Evolutionary conservation across 2,797 vertebrate species (phyloP).

Genomic region (Semotilus atromaculatus): DNA sequence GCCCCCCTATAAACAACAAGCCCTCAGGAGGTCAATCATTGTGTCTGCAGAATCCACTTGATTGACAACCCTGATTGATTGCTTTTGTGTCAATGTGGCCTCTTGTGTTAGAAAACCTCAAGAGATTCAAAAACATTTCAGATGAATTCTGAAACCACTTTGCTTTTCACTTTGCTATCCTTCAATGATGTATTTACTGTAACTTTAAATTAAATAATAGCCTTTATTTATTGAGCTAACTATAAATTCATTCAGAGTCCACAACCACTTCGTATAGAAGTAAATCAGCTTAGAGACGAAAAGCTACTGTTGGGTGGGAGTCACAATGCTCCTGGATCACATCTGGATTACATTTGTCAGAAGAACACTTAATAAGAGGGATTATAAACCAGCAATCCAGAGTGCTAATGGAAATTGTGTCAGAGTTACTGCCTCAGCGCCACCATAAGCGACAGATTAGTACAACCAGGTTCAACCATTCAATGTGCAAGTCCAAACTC

Average conservation of each 20-base stretch:
- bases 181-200: background rate
- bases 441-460: background rate
- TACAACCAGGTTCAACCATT: constrained; percentile 7
- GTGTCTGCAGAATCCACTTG: background rate
- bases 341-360: constrained; percentile 45
- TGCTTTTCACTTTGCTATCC: background rate
- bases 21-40: background rate
- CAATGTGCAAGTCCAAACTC: background rate
- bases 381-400: constrained; percentile 42
- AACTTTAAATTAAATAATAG: constrained; percentile 10
- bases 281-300: constrained; percentile 24
- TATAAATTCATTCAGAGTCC: constrained; percentile 4
- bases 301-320: background rate
- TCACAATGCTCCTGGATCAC: constrained; percentile 39
- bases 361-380: constrained; percentile 46
- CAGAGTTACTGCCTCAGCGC: constrained; percentile 24
- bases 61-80: constrained; percentile 28
- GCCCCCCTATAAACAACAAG: background rate
- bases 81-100: background rate
- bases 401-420: constrained; percentile 45
- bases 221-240: background rate
- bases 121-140: background rate
- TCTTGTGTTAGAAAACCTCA: background rate
- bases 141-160: background rate
- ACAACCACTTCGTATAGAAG: background rate